A percentile compares a stretch with the other conserved stretches of the same genome.
Evolutionary conservation across 2,888 invertebrate species (phyloP).

Genomic region (Hymenopus coronatus): DNA sequence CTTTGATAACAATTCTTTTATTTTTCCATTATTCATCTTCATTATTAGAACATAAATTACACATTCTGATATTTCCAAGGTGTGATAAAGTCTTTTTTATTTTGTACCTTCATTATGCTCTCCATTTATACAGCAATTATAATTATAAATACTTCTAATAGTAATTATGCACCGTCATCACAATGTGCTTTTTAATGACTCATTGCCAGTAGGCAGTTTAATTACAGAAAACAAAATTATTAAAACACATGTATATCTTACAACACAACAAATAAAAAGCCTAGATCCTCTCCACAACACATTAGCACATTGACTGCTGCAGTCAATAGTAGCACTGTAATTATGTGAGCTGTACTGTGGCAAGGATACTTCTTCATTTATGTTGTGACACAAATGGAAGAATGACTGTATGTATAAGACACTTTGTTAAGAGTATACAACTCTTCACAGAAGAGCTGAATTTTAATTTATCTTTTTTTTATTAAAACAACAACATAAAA

Average conservation of each 20-base stretch:
- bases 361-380: neutral
- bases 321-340: too few species aligned
- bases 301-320: neutral
- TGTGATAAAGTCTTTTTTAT: neutral
- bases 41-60: neutral
- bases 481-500: neutral
- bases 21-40: neutral
- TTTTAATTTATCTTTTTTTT: neutral
- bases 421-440: neutral
- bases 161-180: neutral
- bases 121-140: slow-evolving; percentile 1
- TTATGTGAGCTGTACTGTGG: neutral
- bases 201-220: neutral
- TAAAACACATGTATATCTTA: neutral
- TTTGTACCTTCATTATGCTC: slow-evolving; percentile 2
- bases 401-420: neutral
- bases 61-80: neutral
- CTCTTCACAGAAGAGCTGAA: slow-evolving; percentile 15
- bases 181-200: neutral
- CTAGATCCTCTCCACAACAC: neutral
- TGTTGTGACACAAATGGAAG: neutral
- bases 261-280: neutral
- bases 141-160: neutral
- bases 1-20: neutral
- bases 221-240: neutral